Evolutionary conservation across 1,140 invertebrate genomes (phyloP).

Genomic region (Pseudomyrmex pallidus): DNA sequence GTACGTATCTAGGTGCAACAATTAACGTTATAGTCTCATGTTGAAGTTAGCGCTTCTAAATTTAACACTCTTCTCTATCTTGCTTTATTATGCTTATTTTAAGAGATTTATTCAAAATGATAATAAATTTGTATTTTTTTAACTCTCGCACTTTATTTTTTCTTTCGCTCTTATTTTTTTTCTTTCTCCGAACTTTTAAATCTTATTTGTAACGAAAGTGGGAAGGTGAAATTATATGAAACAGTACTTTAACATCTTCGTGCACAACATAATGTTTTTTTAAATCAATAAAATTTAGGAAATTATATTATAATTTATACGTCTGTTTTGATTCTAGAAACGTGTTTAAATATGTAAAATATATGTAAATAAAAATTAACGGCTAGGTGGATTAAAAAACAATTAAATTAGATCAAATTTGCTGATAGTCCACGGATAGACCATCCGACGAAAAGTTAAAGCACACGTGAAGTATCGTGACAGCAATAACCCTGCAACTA

Average conservation of each 20-base stretch:
- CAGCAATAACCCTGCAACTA: not conserved
- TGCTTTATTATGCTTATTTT: conserved; percentile 14
- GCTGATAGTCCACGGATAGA: too few relatives aligned
- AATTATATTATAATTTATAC: too few relatives aligned
- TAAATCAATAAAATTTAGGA: too few relatives aligned
- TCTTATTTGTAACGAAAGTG: not conserved
- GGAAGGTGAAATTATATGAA: not conserved
- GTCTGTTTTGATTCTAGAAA: too few relatives aligned
- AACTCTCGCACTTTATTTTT: not conserved
- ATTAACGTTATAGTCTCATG: conserved; percentile 1
- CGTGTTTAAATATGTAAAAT: too few relatives aligned
- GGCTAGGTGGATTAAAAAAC: too few relatives aligned
- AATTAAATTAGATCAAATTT: too few relatives aligned
- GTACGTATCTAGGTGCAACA: conserved; percentile 4
- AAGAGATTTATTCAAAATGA: not conserved
- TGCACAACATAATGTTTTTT: too few relatives aligned
- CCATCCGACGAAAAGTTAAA: not conserved
- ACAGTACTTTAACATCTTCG: too few relatives aligned
- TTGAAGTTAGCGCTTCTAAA: conserved; percentile 24
- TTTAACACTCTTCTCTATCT: not conserved
- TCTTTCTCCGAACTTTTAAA: not conserved
- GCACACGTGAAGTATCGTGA: not conserved
- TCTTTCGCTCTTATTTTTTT: not conserved
- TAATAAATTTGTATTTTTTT: not conserved
- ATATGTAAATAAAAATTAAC: too few relatives aligned